phyloP scores from a whole-genome alignment of 2,113 vertebrate genomes.

The Tragelaphus scriptus region DNA sequence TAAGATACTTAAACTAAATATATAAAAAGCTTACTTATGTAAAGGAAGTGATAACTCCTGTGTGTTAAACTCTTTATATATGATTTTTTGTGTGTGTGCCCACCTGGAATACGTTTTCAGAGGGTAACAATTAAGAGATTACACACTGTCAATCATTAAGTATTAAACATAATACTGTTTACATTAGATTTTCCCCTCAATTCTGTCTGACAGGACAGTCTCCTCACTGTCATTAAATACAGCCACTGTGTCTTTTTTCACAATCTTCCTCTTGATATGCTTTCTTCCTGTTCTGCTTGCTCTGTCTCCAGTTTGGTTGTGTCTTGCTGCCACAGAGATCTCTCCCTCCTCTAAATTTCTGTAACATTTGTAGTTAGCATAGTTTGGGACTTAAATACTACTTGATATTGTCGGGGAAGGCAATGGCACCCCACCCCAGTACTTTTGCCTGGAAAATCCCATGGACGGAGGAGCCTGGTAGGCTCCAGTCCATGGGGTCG shows the following conservation, averaged over 20 bases:
- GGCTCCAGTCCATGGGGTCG: too few species aligned
- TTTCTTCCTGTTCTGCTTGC: background rate
- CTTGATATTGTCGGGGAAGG: background rate
- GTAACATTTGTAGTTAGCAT: background rate
- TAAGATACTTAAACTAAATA: constrained; percentile 5
- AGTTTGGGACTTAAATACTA: background rate
- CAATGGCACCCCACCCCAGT: too few species aligned
- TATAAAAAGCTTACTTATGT: background rate
- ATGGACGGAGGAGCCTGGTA: too few species aligned
- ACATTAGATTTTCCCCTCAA: background rate
- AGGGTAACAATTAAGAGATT: constrained; percentile 1
- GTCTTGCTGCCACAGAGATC: background rate
- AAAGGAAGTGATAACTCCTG: background rate
- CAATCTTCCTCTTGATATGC: background rate
- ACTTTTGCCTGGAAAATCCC: too few species aligned
- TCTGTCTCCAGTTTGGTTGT: background rate
- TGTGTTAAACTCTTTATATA: background rate
- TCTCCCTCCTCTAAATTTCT: background rate
- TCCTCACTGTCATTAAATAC: background rate
- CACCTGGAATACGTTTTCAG: background rate
- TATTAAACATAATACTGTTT: constrained; percentile 17
- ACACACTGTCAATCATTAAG: background rate
- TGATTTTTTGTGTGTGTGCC: background rate
- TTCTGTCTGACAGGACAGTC: background rate
- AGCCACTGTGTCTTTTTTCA: background rate